Percentiles rank a stretch among this genome's conserved stretches.
Evolutionary conservation across 2,113 vertebrate genomes (phyloP).

Genomic region (Gallinago undulata): DNA sequence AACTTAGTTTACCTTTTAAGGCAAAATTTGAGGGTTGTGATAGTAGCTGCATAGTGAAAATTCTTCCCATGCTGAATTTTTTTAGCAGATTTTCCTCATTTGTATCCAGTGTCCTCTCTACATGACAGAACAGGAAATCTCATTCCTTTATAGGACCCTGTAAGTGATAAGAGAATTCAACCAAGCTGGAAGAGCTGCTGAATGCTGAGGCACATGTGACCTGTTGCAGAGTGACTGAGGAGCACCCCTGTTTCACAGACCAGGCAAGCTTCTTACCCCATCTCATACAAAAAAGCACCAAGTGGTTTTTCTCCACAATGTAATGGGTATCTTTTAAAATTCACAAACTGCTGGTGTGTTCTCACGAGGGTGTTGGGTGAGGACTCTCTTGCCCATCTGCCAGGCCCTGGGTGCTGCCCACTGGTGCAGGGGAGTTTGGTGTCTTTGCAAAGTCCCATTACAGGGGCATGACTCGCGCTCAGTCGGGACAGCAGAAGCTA

Average conservation of each 20-base stretch:
- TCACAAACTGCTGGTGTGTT: not conserved
- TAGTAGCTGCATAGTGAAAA: not conserved
- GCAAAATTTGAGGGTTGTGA: not conserved
- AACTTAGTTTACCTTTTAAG: conserved; percentile 54
- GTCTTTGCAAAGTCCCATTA: not conserved
- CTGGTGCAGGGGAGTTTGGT: not conserved
- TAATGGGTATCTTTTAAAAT: not conserved
- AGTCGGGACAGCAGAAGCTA: not conserved
- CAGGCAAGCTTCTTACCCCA: not conserved
- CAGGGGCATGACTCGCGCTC: not conserved
- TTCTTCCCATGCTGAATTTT: not conserved
- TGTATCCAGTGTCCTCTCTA: not conserved
- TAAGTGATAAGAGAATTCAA: not conserved
- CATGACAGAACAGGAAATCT: not conserved
- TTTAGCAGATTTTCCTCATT: not conserved
- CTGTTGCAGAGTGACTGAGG: not conserved
- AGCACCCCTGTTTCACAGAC: not conserved
- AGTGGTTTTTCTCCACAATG: not conserved
- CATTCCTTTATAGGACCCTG: not conserved
- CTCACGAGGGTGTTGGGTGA: not conserved
- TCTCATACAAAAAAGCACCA: fast-evolving
- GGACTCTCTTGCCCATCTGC: not conserved
- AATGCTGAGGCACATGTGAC: not conserved
- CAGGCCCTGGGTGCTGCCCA: not conserved
- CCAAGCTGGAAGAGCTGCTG: not conserved